Evolutionary conservation across 2,113 vertebrate genomes (phyloP).

Genomic region (Ophiodon elongatus): DNA sequence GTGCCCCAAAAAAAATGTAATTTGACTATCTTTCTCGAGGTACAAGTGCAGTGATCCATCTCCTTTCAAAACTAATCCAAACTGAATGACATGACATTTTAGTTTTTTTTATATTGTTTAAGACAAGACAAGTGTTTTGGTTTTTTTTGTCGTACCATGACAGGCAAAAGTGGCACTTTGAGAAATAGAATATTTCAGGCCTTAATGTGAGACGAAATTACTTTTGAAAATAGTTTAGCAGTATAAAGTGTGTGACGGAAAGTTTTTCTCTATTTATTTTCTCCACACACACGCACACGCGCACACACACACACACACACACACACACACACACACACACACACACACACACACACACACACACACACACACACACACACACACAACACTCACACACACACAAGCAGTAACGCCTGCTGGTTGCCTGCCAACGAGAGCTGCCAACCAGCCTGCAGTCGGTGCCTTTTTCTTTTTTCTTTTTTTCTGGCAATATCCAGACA

Average conservation of each 20-base stretch:
- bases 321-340: neutral
- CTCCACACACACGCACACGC: neutral
- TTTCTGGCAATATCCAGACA: neutral
- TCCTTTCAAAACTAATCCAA: neutral
- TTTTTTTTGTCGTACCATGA: neutral
- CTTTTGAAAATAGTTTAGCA: neutral
- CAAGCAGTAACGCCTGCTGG: neutral
- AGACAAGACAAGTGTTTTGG: neutral
- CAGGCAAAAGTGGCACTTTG: neutral
- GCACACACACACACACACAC: neutral
- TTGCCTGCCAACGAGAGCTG: slow-evolving; percentile 6
- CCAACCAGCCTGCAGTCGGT: slow-evolving; percentile 24
- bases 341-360: neutral
- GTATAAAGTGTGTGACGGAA: neutral
- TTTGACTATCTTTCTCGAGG: neutral
- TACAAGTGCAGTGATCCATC: neutral
- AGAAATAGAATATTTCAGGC: neutral
- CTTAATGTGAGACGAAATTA: neutral
- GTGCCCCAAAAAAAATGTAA: neutral
- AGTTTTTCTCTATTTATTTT: neutral
- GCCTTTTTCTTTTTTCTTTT: slow-evolving; percentile 1
- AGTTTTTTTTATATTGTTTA: neutral
- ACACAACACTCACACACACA: neutral
- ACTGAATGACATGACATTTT: slow-evolving; percentile 5
- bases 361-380: neutral